Conservation (phyloP, 1,140 invertebrate genomes). For the Papilio xuthus region DNA sequence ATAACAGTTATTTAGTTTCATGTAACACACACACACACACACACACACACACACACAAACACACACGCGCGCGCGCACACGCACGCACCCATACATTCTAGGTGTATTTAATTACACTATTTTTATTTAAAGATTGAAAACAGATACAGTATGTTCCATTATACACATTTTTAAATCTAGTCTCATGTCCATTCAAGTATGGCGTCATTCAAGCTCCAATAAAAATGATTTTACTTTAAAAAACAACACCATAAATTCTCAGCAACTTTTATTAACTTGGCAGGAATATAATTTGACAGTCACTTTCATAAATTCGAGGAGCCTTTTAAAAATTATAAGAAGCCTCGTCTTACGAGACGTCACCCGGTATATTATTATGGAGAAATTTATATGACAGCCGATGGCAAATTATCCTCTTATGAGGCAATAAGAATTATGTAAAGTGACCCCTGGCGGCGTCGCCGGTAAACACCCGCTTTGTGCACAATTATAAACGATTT, state of each 20-base stretch:
- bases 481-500: conserved; percentile 47
- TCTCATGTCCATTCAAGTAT: not conserved
- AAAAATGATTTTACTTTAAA: conserved; percentile 39
- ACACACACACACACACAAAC: too few relatives aligned
- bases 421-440: conserved; percentile 58
- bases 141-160: too few relatives aligned
- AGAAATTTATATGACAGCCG: conserved; percentile 60
- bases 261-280: conserved; percentile 57
- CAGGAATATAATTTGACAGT: conserved; percentile 69
- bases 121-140: too few relatives aligned
- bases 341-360: conserved; percentile 44
- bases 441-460: conserved; percentile 49
- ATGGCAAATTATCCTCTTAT: conserved; percentile 62
- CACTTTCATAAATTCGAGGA: conserved; percentile 60
- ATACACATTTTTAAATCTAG: too few relatives aligned
- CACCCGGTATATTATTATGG: conserved; percentile 61
- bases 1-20: not conserved
- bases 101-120: too few relatives aligned
- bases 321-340: conserved; percentile 48
- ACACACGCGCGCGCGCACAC: too few relatives aligned
- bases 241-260: conserved; percentile 50
- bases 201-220: conserved; percentile 19
- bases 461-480: conserved; percentile 53
- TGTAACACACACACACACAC: too few relatives aligned
- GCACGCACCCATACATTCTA: too few relatives aligned